A percentile compares a stretch with the other conserved stretches of the same genome.
These are phyloP conservation scores for Metaphire vulgaris DNA, from an alignment of 1,140 invertebrate species.

Conservation along the genomic window DNA sequence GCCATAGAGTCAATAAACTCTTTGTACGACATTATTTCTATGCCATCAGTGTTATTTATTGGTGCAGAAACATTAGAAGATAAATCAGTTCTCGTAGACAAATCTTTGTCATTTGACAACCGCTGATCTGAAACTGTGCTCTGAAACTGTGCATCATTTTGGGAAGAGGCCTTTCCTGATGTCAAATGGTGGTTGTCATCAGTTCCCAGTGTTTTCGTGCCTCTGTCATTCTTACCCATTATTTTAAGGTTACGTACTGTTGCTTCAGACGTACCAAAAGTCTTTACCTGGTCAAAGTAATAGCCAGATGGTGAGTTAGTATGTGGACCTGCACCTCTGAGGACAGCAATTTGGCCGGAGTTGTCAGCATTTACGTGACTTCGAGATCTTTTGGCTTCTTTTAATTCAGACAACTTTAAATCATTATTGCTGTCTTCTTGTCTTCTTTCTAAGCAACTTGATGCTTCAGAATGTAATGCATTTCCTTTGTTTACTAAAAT, in stretches of 20 bases:
- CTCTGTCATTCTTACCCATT: neutral
- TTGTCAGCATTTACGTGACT: no score
- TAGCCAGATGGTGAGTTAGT: no score
- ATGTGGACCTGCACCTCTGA: no score
- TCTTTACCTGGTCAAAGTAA: no score
- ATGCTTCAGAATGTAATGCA: no score
- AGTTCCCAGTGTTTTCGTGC: neutral
- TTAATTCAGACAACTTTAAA: no score
- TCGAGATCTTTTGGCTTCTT: no score
- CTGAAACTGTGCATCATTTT: neutral
- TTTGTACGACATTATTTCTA: neutral
- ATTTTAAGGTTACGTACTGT: neutral
- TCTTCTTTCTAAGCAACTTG: no score
- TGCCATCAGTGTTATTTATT: neutral
- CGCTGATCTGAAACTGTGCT: neutral
- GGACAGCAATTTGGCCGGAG: no score
- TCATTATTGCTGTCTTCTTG: no score
- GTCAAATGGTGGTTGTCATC: neutral
- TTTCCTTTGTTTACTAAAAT: no score
- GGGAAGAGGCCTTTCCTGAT: neutral
- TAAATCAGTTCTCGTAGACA: neutral
- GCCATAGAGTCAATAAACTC: neutral
- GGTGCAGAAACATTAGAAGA: neutral
- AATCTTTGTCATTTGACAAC: neutral
- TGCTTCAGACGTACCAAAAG: no score